Evolutionary conservation across 2,113 vertebrate genomes (phyloP).

Genomic region (Andinoacara biseriatus): DNA sequence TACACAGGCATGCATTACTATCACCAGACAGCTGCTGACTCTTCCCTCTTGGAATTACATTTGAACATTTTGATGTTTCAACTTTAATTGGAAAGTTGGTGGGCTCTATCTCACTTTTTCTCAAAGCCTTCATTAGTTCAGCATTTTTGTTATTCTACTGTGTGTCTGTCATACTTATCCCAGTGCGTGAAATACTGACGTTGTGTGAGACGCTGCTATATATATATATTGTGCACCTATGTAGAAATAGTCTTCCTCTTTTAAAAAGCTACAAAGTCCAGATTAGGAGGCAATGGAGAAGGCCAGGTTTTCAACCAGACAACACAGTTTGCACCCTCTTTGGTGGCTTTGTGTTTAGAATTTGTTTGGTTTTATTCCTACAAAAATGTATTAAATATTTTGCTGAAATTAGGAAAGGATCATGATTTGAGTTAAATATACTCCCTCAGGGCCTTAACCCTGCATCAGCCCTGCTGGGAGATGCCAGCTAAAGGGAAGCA

Average conservation of each 20-base stretch:
- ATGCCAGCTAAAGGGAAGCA: too few species aligned
- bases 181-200: not conserved
- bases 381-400: not conserved
- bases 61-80: conserved; percentile 23
- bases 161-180: not conserved
- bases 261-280: not conserved
- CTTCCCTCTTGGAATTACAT: conserved; percentile 13
- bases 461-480: too few species aligned
- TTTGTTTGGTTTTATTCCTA: not conserved
- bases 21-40: conserved; percentile 28
- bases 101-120: conserved; percentile 1
- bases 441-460: too few species aligned
- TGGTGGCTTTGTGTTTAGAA: not conserved
- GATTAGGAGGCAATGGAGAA: not conserved
- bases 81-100: conserved; percentile 32
- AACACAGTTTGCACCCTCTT: not conserved
- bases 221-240: not conserved
- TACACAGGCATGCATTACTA: not conserved
- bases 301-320: not conserved
- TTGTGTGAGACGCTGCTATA: not conserved
- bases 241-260: not conserved
- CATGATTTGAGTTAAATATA: too few species aligned
- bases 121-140: conserved; percentile 11
- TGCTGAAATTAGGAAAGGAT: not conserved
- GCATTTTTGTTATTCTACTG: not conserved